These are phyloP conservation scores for Cyclargus thomasi DNA, from an alignment of 1,140 invertebrate genomes.

Conservation along the genomic window DNA sequence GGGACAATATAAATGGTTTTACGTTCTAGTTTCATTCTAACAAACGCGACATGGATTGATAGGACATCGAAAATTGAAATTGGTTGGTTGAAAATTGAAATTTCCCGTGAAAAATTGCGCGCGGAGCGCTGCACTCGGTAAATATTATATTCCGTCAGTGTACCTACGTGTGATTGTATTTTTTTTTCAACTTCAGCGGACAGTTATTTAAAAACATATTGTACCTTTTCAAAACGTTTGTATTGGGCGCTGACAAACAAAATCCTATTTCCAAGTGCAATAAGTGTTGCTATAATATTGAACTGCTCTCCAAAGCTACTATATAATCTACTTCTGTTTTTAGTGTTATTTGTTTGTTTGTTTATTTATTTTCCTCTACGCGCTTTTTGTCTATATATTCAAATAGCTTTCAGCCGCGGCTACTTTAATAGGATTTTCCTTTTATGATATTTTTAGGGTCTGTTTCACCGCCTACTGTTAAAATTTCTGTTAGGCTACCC, in stretches of 20 bases:
- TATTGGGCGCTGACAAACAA: not conserved
- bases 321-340: not conserved
- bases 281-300: not conserved
- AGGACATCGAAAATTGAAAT: slow-evolving; percentile 31
- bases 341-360: not conserved
- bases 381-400: too few species aligned
- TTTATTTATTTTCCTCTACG: too few species aligned
- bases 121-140: slow-evolving; percentile 11
- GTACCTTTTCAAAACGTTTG: not conserved
- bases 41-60: slow-evolving; percentile 31
- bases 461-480: too few species aligned
- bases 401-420: too few species aligned
- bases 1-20: slow-evolving; percentile 19
- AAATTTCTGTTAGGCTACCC: too few species aligned
- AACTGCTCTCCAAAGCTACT: not conserved
- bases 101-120: slow-evolving; percentile 21
- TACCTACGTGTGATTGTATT: not conserved
- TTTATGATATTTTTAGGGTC: too few species aligned
- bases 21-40: slow-evolving; percentile 24
- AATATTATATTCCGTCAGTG: slow-evolving; percentile 21
- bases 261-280: not conserved
- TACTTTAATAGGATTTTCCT: too few species aligned
- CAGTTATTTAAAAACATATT: slow-evolving; percentile 1
- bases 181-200: not conserved
- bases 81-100: slow-evolving; percentile 21